Base-by-base conservation (phyloP, 23 tunicate genomes). In the Ascidia mentula region DNA sequence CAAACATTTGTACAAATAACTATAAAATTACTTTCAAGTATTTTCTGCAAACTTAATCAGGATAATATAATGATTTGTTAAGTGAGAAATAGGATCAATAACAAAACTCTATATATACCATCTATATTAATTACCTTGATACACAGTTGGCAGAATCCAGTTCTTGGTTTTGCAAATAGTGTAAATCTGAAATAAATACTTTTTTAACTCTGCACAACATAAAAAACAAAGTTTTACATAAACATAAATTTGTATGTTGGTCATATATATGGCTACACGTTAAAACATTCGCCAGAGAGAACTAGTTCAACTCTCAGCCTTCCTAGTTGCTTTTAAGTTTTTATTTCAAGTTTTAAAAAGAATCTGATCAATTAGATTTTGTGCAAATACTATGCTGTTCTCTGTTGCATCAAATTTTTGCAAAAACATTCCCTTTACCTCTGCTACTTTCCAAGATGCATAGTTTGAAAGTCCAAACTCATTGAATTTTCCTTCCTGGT, bases 391-490 rank as follows among this genome's bases (percentile, higher is more conserved):
- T n/a, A n/a, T n/a, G n/a, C n/a, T n/a, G n/a, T n/a, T n/a, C n/a
- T n/a, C n/a, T 3, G 24, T 20, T 1, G 24, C 22, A 53, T 1
- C 7, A 53, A 53, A 53, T 53, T 5, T 6, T 3, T 20, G 1
- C 13, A 53, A 6, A 53, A 53, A 53, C 65, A 53, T 1, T 15
- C 12, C 12, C 15, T 26, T 9, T 34, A 86, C 72, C 69, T 92
- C 92, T 42, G 97, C 97, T 1, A 92, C 91, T 74, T 83, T 75
- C 99, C 99, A 95, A 24, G 99, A 70, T 35, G 96, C 84, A 83
- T 82, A 95, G 61, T 95, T 95, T 0, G 96, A 95, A 26, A 95
- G 73, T 9, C 99, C 99, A 59, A 95, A 82, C 77, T 86, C 89
- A 37, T 85, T 60, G 69, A 95, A 95, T 61, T 95, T 95, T 31